Base-by-base conservation (phyloP, 2,113 vertebrate species). In the Deroptyus accipitrinus region DNA sequence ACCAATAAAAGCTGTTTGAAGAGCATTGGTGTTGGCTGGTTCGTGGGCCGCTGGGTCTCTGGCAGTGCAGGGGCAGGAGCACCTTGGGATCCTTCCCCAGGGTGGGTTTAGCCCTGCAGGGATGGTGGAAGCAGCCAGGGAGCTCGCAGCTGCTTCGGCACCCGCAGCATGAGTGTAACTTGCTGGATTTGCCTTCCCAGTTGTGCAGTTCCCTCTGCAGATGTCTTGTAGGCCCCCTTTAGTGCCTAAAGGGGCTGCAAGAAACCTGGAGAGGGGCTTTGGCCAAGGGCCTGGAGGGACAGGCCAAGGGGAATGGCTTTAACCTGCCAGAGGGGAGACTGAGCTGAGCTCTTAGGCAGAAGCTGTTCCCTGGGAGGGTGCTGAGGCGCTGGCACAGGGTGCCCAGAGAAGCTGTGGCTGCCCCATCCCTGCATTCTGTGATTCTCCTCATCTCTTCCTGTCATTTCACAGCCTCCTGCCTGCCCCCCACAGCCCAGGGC, bases 1-100 rank as follows among this genome's bases (percentile, higher is more conserved):
- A 70, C 76, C 70, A 96, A 96, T 97, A 96, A 97, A 97, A 86
- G 66, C 72, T 24, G 8, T 67, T 83, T 42, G 48, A 86, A 68
- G 46, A 91, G 68, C n/a, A 15, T 8, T 0, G 0, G 1, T 31
- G 33, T 4, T 52, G 20, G 33, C 3, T 20, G 30, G 37, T 23
- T n/a, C 23, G 1, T 20, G 24, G 72, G n/a, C 3, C 1, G 0
- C 28, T 16, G 46, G 24, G 33, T 37, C 51, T 83, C 24, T 11
- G 31, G 23, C n/a, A 5, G 37, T 27, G 17, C 31, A 1, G 0
- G 1, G 16, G 24, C n/a, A 41, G 16, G 30, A 69, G 19, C 7
- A 22, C 24, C 25, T n/a, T 0, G 0, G 3, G 31, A 55, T 57
- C 31, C 55, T 57, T 20, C 55, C 55, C 31, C 31, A 14, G 20